phyloP scores from a whole-genome alignment of 2,888 invertebrate species.

The Himalopsyche anomala region DNA sequence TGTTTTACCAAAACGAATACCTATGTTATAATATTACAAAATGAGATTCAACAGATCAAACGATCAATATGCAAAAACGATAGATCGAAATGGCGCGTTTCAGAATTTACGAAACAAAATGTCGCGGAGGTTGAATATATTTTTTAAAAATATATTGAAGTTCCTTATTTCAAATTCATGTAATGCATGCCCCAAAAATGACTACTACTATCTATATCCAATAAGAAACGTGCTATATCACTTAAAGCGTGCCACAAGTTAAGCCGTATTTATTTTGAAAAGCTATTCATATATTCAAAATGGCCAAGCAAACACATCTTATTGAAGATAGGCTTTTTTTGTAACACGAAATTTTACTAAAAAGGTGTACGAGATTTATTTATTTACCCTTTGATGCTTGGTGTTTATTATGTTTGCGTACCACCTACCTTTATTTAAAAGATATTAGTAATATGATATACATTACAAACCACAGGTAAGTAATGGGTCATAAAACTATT shows the following conservation, averaged over 20 bases:
- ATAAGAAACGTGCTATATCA: slow-evolving; percentile 34
- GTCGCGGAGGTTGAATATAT: too few species aligned
- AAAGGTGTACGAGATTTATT: slow-evolving; percentile 7
- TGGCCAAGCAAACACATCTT: slow-evolving; percentile 8
- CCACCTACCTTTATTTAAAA: neutral
- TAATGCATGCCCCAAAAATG: neutral
- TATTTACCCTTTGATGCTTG: neutral
- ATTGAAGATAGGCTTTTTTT: slow-evolving; percentile 15
- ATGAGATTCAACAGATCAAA: too few species aligned
- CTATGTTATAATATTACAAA: too few species aligned
- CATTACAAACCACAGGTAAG: too few species aligned
- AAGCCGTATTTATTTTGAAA: slow-evolving; percentile 18
- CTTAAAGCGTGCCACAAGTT: neutral
- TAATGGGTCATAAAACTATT: too few species aligned
- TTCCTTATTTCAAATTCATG: too few species aligned
- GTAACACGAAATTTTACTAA: slow-evolving; percentile 6
- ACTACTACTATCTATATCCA: neutral
- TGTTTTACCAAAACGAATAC: too few species aligned
- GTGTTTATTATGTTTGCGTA: neutral
- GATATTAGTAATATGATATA: too few species aligned
- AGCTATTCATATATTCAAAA: slow-evolving; percentile 30
- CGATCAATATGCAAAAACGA: too few species aligned
- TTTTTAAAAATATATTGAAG: too few species aligned
- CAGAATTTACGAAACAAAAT: too few species aligned
- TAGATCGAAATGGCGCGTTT: too few species aligned